Conservation (phyloP, 2,113 vertebrate genomes). For the Bufo bufo region DNA sequence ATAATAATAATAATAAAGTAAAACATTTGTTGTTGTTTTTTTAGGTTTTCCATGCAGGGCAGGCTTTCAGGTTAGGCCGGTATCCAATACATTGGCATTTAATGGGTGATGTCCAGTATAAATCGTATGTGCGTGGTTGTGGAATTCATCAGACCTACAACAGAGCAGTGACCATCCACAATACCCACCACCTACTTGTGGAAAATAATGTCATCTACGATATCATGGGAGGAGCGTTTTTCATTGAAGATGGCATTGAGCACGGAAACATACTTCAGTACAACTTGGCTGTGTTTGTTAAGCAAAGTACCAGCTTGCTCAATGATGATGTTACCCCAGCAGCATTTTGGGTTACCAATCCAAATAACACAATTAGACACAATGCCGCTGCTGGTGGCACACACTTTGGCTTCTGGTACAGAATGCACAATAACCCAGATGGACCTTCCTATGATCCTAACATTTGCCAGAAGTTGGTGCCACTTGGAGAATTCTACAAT, state of each 20-base stretch:
- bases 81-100: constrained; percentile 88
- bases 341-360: constrained; percentile 87
- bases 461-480: constrained; percentile 80
- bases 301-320: constrained; percentile 84
- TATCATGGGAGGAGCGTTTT: constrained; percentile 86
- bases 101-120: constrained; percentile 77
- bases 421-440: constrained; percentile 82
- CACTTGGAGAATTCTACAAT: constrained; percentile 83
- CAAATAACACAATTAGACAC: constrained; percentile 83
- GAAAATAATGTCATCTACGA: constrained; percentile 84
- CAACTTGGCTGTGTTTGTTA: constrained; percentile 85
- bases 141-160: constrained; percentile 84
- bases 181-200: constrained; percentile 82
- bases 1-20: no score
- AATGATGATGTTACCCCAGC: constrained; percentile 88
- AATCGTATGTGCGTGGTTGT: constrained; percentile 84
- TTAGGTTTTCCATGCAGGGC: constrained; percentile 81
- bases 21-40: not conserved
- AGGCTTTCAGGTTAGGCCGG: constrained; percentile 83
- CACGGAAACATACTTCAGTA: constrained; percentile 82
- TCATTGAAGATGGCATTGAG: constrained; percentile 88
- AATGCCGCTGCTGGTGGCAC: constrained; percentile 83
- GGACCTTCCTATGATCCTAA: constrained; percentile 74
- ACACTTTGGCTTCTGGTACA: constrained; percentile 92
- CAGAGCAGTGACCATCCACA: constrained; percentile 84